phyloP scores from a whole-genome alignment of 2,113 vertebrate genomes.

The Colaptes auratus region DNA sequence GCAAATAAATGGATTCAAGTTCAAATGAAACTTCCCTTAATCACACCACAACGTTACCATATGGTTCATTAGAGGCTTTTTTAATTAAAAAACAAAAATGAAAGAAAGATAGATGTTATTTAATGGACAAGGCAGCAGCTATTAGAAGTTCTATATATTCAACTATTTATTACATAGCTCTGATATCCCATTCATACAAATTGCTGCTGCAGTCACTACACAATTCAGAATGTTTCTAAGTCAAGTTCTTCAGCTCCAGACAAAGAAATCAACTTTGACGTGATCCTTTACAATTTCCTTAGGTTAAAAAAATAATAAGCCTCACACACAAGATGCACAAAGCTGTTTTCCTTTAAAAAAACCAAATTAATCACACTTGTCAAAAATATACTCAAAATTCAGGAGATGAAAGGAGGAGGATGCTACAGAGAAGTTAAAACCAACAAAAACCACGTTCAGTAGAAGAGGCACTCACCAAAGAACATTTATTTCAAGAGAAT shows the following conservation, averaged over 20 bases:
- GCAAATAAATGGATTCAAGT: constrained; percentile 36
- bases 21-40: constrained; percentile 38
- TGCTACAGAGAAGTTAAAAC: not conserved
- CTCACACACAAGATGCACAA: not conserved
- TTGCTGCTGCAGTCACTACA: not conserved
- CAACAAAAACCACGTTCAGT: not conserved
- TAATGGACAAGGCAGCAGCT: constrained; percentile 26
- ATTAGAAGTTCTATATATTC: not conserved
- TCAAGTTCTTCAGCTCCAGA: not conserved
- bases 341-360: not conserved
- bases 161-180: constrained; percentile 29
- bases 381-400: not conserved
- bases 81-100: not conserved
- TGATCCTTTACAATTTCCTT: constrained; percentile 12
- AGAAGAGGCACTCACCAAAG: not conserved
- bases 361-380: not conserved
- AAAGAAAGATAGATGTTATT: not conserved
- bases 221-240: constrained; percentile 38
- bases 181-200: constrained; percentile 10
- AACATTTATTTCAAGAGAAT: not conserved
- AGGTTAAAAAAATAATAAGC: not conserved
- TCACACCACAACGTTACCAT: not conserved
- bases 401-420: constrained; percentile 12
- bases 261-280: constrained; percentile 9
- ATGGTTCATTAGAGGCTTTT: constrained; percentile 9